Evolutionary conservation across 2,113 vertebrate species (phyloP), one percentile per base, ranked within the genome.

Genomic region (Pica pica): DNA sequence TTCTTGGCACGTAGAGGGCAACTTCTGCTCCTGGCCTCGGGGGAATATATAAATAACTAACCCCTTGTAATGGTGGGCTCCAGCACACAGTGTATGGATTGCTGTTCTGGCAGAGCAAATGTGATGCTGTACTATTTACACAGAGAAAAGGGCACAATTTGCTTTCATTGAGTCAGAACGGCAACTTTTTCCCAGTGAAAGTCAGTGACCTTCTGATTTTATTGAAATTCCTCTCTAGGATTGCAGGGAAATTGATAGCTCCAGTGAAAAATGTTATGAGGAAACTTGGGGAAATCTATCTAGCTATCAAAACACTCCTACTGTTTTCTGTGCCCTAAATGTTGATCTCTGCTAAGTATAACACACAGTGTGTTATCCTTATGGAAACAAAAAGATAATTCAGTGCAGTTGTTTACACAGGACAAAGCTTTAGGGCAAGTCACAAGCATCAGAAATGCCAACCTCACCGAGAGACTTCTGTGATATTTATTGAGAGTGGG

Each of bases 301-400:
- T 82, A 89, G 87, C 77, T 97, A 91, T 94, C 83, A 94, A 97
- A 97, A 97, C 90, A 96, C 80, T 94, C 93, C 97, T 96, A 92
- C 97, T 95, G 93, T 87, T 90, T 96, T 91, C 78, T 70, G 75
- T 88, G 92, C 89, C 94, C 93, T 94, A 91, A 94, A 96, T 83
- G 87, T 94, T 83, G 92, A 90, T 94, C 89, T 90, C 82, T 93
- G 59, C 87, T 92, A 91, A 96, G 95, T 87, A 93, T 91, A 95
- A 95, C 90, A 92, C 39, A 94, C 95, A 97, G 74, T 79, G 70
- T 44, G 65, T 96, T 97, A 96, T 96, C 96, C 94, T 93, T 97
- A 64, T 74, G 52, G 87, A 97, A 97, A 98, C 92, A 97, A 81
- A 94, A 88, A 85, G 79, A 74, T 95, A 95, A 94, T 97, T 95